phyloP scores from a whole-genome alignment of 2,888 invertebrate genomes.

The Apantesis nais region DNA sequence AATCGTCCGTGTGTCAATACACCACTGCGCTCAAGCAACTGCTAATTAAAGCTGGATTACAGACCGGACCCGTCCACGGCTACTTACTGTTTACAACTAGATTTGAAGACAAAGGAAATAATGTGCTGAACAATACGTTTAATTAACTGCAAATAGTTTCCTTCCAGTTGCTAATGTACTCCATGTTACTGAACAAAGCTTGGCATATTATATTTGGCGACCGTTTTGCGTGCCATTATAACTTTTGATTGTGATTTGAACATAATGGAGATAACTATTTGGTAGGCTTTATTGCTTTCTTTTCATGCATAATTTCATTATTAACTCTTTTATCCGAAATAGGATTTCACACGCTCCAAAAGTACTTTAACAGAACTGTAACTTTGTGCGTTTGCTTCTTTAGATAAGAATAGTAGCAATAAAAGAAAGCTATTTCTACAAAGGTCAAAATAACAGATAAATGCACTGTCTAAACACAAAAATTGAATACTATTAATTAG shows the following conservation, averaged over 20 bases:
- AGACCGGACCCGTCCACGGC: conserved; percentile 70
- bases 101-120: conserved; percentile 80
- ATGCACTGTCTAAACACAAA: no score
- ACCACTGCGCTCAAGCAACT: conserved; percentile 66
- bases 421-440: not conserved
- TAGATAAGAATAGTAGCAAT: not conserved
- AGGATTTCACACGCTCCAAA: not conserved
- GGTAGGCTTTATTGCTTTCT: not conserved
- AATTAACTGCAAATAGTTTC: conserved; percentile 64
- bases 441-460: no score
- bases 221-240: conserved; percentile 22
- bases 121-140: conserved; percentile 69
- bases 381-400: not conserved
- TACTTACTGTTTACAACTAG: conserved; percentile 79
- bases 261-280: not conserved
- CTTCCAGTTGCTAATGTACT: conserved; percentile 34
- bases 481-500: no score
- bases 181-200: conserved; percentile 31
- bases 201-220: conserved; percentile 21
- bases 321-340: not conserved
- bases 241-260: conserved; percentile 13
- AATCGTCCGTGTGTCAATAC: conserved; percentile 61
- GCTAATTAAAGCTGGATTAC: conserved; percentile 84
- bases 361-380: no score
- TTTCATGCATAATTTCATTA: not conserved